Base-by-base conservation (phyloP, 2,797 vertebrate species). In the Pogonophryne albipinna region DNA sequence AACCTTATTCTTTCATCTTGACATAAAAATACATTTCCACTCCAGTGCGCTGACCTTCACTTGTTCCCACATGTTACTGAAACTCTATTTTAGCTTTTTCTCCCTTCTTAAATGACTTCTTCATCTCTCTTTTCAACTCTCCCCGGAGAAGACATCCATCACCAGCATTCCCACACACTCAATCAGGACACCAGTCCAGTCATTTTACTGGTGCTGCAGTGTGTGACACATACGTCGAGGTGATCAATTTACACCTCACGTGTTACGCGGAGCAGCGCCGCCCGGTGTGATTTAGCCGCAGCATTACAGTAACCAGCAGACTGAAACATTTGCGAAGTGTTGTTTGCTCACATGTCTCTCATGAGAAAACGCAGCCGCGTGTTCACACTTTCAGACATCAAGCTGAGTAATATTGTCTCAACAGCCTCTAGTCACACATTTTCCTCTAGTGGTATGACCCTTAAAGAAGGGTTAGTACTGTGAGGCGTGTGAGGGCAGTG, bases 351-450 rank as follows among this genome's bases (percentile, higher is more conserved):
- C 72, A 45, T 80, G 58, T 71, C 59, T 84, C 85, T 81, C 27
- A 3, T 61, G 70, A 83, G 88, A 73, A 51, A 68, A 38, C 34
- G 8, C 51, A 44, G 63, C 66, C 3, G 11, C 38, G 23, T 82
- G 79, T 89, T 91, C 85, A 83, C 84, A 88, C 88, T 75, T 88
- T 82, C 66, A 51, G 79, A 68, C 82, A 82, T 84, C 85, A 74
- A 64, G 15, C 69, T 66, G 80, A 86, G 82, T 82, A 80, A 83
- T 84, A 88, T 87, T 87, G 86, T 91, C 84, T 89, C 89, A 84
- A 85, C 84, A 85, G 85, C 87, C 84, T 86, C 72, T 66, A 80
- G 85, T 92, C 88, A 90, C 90, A 88, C 84, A 20, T 89, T 87
- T 85, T 78, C 83, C 87, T 84, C 90, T 81, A 79, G 90, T 88